These are phyloP conservation scores for Clytia hemisphaerica DNA, from an alignment of 30 jellyfish, hydroid and myxozoan species.

Conservation along the genomic window DNA sequence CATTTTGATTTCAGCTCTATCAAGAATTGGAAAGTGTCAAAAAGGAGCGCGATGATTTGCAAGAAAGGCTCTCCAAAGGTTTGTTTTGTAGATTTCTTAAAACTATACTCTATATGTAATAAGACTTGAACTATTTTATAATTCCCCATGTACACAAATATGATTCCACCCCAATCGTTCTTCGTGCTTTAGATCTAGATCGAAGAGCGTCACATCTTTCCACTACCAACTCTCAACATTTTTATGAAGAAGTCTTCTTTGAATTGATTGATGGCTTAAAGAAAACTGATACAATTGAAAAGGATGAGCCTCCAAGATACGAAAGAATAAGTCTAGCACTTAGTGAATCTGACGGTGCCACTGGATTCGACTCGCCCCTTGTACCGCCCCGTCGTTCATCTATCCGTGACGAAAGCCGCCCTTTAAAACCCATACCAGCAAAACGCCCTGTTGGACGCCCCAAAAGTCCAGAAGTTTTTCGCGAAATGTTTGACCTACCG, in stretches of 20 bases:
- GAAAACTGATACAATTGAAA: conserved; percentile 4
- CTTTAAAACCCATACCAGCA: conserved; percentile 6
- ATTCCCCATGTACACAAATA: too few species aligned
- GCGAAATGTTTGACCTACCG: not conserved
- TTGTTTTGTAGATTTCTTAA: too few species aligned
- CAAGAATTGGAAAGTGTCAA: too few species aligned
- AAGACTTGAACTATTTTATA: too few species aligned
- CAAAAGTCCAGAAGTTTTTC: not conserved
- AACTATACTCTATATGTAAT: too few species aligned
- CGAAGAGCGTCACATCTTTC: too few species aligned
- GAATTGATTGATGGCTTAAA: conserved; percentile 63
- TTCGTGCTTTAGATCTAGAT: too few species aligned
- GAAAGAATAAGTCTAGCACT: not conserved
- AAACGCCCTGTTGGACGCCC: not conserved
- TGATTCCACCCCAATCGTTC: too few species aligned
- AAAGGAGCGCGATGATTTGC: too few species aligned
- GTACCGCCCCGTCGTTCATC: conserved; percentile 30
- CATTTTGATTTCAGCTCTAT: too few species aligned
- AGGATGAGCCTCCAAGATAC: not conserved
- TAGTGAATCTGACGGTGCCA: not conserved
- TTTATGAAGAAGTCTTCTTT: conserved; percentile 69
- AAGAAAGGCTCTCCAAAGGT: too few species aligned
- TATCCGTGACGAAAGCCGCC: conserved; percentile 22
- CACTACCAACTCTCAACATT: conserved; percentile 18
- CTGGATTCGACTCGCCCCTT: conserved; percentile 16